phyloP scores from a whole-genome alignment of 2,888 invertebrate species.

The Eupithecia abbreviata region DNA sequence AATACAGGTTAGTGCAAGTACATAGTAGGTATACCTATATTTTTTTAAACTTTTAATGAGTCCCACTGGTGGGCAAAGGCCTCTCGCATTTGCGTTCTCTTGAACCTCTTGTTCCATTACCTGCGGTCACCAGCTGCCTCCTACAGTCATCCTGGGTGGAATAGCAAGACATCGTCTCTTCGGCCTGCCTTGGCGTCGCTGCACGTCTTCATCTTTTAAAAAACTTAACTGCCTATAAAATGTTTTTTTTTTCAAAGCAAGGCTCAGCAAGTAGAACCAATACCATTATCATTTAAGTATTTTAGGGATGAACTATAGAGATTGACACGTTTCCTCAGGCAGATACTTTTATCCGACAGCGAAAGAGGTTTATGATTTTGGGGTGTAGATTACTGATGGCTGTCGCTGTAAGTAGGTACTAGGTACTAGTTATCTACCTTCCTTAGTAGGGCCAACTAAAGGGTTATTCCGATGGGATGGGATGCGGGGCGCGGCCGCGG shows the following conservation, averaged over 20 bases:
- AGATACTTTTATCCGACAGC: neutral
- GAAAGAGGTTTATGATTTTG: neutral
- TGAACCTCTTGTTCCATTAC: neutral
- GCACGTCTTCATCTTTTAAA: neutral
- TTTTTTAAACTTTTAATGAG: neutral
- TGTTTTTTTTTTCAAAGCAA: neutral
- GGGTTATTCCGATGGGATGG: too few species aligned
- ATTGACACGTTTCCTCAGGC: neutral
- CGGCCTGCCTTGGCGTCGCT: neutral
- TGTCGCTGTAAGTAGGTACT: too few species aligned
- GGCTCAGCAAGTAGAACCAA: neutral
- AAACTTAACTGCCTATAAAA: too few species aligned
- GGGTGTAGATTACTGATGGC: too few species aligned
- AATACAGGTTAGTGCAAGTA: conserved; percentile 10
- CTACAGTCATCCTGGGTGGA: neutral
- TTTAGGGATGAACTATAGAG: neutral
- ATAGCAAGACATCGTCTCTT: neutral
- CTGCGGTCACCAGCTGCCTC: neutral
- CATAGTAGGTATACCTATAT: neutral
- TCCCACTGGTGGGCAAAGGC: neutral
- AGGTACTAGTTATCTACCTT: too few species aligned
- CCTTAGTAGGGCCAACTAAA: too few species aligned
- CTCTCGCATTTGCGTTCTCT: too few species aligned
- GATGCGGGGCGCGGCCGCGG: too few species aligned
- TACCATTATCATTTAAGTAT: neutral